Percentiles rank a stretch among this genome's conserved stretches.
phyloP scores from a whole-genome alignment of 2,888 invertebrate species.

The Yponomeuta cagnagella region DNA sequence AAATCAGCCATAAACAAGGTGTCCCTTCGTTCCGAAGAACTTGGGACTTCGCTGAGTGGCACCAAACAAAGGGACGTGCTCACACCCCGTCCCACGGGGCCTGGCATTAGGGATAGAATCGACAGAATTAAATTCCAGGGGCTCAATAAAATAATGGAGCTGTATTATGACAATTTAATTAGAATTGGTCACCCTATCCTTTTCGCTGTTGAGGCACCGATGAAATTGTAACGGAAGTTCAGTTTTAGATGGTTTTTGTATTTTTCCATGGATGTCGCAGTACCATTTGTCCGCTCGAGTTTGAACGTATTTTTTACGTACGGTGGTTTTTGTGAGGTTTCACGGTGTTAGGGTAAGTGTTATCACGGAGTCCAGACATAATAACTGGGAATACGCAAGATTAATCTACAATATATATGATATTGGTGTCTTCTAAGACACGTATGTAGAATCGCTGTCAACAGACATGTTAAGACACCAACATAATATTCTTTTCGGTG shows the following conservation, averaged over 20 bases:
- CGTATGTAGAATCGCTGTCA: no score
- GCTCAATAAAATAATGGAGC: slow-evolving; percentile 60
- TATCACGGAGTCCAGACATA: no score
- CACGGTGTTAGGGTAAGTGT: no score
- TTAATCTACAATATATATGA: no score
- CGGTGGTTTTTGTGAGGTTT: no score
- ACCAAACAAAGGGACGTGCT: slow-evolving; percentile 11
- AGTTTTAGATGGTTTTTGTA: neutral
- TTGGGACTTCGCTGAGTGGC: slow-evolving; percentile 21
- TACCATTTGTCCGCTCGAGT: no score
- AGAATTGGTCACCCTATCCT: slow-evolving; percentile 35
- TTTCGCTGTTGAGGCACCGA: slow-evolving; percentile 20
- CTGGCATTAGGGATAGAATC: slow-evolving; percentile 38
- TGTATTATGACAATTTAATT: slow-evolving; percentile 58
- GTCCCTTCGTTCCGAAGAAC: slow-evolving; percentile 16
- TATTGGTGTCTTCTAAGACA: no score
- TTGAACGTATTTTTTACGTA: no score
- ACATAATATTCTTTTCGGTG: no score
- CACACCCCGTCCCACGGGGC: slow-evolving; percentile 32
- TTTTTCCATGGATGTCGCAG: no score
- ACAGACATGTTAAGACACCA: no score
- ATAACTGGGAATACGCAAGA: no score
- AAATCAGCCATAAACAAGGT: slow-evolving; percentile 43
- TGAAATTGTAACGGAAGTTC: neutral
- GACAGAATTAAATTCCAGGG: slow-evolving; percentile 52